Conservation (phyloP, 2,797 vertebrate genomes). For the Hoplostethus atlanticus region DNA sequence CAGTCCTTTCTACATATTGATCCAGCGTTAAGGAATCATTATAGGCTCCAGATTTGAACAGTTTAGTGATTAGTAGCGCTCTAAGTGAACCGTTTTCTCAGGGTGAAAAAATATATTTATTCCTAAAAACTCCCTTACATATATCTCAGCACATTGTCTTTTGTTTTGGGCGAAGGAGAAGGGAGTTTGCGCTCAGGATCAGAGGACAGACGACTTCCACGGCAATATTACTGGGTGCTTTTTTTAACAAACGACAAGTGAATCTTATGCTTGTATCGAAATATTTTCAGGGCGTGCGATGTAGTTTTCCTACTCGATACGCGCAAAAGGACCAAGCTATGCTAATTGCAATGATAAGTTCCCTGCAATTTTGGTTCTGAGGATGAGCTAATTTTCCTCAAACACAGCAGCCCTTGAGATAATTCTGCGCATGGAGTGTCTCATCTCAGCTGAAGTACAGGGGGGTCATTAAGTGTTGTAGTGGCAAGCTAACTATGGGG, state of each 20-base stretch:
- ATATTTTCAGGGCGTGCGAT: slow-evolving; percentile 15
- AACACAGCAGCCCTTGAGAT: slow-evolving; percentile 80
- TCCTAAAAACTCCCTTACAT: slow-evolving; percentile 31
- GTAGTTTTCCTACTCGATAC: slow-evolving; percentile 54
- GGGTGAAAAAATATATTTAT: slow-evolving; percentile 50
- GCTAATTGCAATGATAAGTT: slow-evolving; percentile 76
- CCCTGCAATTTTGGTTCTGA: slow-evolving; percentile 75
- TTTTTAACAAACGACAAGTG: slow-evolving; percentile 9
- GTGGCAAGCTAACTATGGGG: slow-evolving; percentile 72
- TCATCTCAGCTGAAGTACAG: slow-evolving; percentile 83
- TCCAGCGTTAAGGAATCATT: slow-evolving; percentile 76
- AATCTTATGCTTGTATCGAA: slow-evolving; percentile 21
- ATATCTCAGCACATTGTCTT: slow-evolving; percentile 49
- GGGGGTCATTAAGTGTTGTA: slow-evolving; percentile 83
- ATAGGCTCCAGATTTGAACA: slow-evolving; percentile 55
- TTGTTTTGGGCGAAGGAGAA: slow-evolving; percentile 53
- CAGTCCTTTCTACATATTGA: slow-evolving; percentile 72
- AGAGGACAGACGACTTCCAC: too few relatives aligned
- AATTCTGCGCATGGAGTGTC: slow-evolving; percentile 82
- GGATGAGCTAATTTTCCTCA: slow-evolving; percentile 79
- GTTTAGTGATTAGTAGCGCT: slow-evolving; percentile 68
- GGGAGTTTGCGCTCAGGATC: background rate
- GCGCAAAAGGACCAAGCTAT: slow-evolving; percentile 63
- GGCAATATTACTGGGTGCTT: slow-evolving; percentile 25
- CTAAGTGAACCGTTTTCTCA: slow-evolving; percentile 61